Conservation (phyloP, 2,113 vertebrate genomes). For the Ptilonorhynchus violaceus region DNA sequence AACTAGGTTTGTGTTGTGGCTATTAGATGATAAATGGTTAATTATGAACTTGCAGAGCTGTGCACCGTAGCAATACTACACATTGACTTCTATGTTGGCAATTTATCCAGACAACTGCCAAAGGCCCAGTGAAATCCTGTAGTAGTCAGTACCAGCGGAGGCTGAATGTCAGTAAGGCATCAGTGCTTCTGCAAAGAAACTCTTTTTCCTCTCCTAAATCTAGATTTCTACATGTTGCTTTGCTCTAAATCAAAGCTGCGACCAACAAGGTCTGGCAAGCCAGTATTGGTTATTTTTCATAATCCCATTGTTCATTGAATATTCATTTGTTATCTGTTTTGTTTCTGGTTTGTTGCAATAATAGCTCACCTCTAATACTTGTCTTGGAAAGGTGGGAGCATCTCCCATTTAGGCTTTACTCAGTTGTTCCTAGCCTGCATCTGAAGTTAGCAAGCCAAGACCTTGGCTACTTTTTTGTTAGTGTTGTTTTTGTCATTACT, state of each 20-base stretch:
- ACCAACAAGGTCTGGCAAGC: neutral
- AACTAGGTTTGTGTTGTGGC: neutral
- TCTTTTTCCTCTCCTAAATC: neutral
- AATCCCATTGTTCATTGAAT: neutral
- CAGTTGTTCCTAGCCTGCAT: neutral
- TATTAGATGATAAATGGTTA: neutral
- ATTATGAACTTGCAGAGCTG: neutral
- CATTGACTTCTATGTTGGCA: neutral
- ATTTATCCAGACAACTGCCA: neutral
- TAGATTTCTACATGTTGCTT: neutral
- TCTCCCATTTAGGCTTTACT: neutral
- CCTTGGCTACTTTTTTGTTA: neutral
- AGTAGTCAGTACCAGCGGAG: neutral
- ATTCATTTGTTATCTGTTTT: neutral
- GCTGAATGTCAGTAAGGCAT: neutral
- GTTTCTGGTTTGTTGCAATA: neutral
- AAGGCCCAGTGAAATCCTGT: neutral
- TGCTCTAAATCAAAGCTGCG: neutral
- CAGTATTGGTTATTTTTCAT: neutral
- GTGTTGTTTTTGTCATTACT: constrained; percentile 21
- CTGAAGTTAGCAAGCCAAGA: neutral
- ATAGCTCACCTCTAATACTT: neutral
- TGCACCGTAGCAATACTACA: neutral
- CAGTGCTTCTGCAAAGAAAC: neutral
- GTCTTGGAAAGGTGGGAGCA: neutral